phyloP scores from a whole-genome alignment of 2,888 invertebrate genomes.

The Hymenopus coronatus region DNA sequence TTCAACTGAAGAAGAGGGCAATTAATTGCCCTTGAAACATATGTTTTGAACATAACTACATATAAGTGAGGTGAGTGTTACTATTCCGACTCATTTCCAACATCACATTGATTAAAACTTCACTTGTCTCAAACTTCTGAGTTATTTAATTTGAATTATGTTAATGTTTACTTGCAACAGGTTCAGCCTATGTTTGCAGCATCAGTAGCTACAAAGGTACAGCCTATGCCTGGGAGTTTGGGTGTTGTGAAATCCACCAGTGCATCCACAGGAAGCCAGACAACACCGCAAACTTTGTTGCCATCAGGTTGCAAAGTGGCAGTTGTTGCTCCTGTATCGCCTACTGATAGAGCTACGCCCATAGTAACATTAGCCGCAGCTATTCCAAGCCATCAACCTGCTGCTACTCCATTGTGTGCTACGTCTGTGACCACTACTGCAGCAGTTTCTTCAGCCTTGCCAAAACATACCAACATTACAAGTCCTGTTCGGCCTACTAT shows the following conservation, averaged over 20 bases:
- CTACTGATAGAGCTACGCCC: not conserved
- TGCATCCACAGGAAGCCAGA: not conserved
- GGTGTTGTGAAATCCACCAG: not conserved
- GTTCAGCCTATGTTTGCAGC: conserved; percentile 3
- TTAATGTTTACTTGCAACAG: not conserved
- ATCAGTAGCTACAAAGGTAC: not conserved
- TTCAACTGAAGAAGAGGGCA: too few species aligned
- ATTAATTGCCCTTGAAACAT: too few species aligned
- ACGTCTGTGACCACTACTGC: not conserved
- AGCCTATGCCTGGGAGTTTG: not conserved
- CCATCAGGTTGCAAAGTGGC: not conserved
- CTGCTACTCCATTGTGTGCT: not conserved
- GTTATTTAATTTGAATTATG: too few species aligned
- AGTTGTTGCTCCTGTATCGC: conserved; percentile 15
- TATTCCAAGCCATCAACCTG: not conserved
- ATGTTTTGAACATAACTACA: too few species aligned
- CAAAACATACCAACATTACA: conserved; percentile 9
- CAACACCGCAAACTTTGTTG: not conserved
- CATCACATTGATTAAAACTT: too few species aligned
- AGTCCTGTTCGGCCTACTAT: conserved; percentile 35
- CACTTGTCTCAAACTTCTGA: too few species aligned
- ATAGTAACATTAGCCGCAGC: not conserved
- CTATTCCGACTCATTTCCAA: too few species aligned
- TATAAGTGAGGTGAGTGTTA: too few species aligned
- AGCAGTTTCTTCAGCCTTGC: not conserved